Base-by-base conservation (phyloP, 2,888 invertebrate species). In the Ormia ochracea region DNA sequence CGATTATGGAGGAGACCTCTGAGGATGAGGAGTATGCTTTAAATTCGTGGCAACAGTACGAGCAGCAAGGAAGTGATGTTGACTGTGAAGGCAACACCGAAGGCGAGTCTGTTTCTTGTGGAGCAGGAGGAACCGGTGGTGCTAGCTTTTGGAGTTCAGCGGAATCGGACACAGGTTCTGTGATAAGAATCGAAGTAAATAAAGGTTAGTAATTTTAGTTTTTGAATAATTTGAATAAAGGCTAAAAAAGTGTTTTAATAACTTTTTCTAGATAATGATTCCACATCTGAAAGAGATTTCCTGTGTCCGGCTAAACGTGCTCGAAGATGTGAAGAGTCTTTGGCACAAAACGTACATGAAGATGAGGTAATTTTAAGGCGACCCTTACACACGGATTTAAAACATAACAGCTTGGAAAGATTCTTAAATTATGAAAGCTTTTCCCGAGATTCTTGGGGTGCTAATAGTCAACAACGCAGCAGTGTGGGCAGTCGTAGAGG, bases 1-100 rank as follows among this genome's bases (percentile, higher is more conserved):
- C 96, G 26, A 96, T 96, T 88, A 92, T 95, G 86, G 96, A 96
- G 90, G 96, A 96, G 90, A 96, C 96, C 17, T 95, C 95, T 83
- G 96, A 96, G 90, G 96, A 96, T 83, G 90, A 90, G 83, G 90
- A 90, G 77, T 87, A 85, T 54, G 84, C 85, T 21, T 86, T 86
- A 41, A 86, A 86, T 76, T 87, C 86, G 36, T 89, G 89, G 89
- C 86, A 85, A 50, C 87, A 87, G 43, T 87, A 85, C 61, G 88
- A 89, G 31, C 86, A 61, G 31, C 65, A 68, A 36, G 61, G 38
- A 36, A 76, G 81, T 72, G 70, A 80, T 68, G 36, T 6, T 31
- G 76, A 76, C 10, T 26, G 61, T 38, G 72, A n/a, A 14, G 66
- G 59, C 81, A 69, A 10, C 79, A 74, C 23, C 9, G 81, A 65